Evolutionary conservation across 2,113 vertebrate genomes (phyloP).

Genomic region (Dasyurus viverrinus): DNA sequence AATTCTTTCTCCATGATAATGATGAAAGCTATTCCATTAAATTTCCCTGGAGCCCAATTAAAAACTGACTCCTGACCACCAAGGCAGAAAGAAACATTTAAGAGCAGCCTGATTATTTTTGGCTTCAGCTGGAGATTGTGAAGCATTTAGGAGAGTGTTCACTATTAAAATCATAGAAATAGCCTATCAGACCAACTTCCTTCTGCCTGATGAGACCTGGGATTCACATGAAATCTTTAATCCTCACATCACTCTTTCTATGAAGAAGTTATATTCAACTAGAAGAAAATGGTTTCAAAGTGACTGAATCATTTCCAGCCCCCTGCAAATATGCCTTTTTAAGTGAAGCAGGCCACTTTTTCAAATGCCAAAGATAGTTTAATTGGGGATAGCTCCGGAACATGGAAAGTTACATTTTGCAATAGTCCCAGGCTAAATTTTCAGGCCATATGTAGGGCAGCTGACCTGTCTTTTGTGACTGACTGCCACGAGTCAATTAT

Average conservation of each 20-base stretch:
- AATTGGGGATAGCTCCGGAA: neutral
- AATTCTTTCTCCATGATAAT: slow-evolving; percentile 1
- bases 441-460: neutral
- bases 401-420: neutral
- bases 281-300: slow-evolving; percentile 14
- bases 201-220: neutral
- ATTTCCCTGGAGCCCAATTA: neutral
- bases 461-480: neutral
- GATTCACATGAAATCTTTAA: slow-evolving; percentile 5
- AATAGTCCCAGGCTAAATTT: neutral
- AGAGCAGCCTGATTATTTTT: neutral
- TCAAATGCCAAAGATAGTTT: neutral
- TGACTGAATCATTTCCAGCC: slow-evolving; percentile 29
- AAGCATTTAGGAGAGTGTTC: slow-evolving; percentile 25
- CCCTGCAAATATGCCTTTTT: slow-evolving; percentile 28
- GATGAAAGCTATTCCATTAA: neutral
- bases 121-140: neutral
- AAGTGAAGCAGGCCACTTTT: neutral
- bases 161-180: slow-evolving; percentile 21
- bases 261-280: slow-evolving; percentile 2
- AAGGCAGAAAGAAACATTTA: slow-evolving; percentile 24
- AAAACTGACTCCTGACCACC: neutral
- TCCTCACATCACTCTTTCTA: neutral
- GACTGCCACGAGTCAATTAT: neutral
- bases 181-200: neutral